phyloP scores from a whole-genome alignment of 2,797 vertebrate species.

The Tangara arthus region DNA sequence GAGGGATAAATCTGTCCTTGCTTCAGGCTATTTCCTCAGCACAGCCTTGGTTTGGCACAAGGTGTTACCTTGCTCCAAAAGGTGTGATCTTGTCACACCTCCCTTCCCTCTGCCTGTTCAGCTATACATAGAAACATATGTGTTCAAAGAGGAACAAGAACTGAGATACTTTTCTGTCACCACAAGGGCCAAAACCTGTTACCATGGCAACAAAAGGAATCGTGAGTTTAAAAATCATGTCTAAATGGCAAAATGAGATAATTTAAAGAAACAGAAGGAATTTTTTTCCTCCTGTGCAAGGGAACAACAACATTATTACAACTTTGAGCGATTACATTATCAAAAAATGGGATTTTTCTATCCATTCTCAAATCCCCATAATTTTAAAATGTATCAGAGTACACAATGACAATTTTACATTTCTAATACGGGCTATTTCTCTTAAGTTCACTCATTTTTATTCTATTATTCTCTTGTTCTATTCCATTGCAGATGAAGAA shows the following conservation, averaged over 20 bases:
- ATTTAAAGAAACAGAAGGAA: slow-evolving; percentile 67
- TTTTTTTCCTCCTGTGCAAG: not conserved
- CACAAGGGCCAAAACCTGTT: slow-evolving; percentile 73
- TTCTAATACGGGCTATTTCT: not conserved
- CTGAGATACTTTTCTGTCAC: slow-evolving; percentile 72
- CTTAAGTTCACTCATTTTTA: not conserved
- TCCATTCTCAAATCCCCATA: not conserved
- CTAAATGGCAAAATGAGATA: slow-evolving; percentile 74
- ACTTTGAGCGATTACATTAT: not conserved
- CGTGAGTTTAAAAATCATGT: slow-evolving; percentile 73
- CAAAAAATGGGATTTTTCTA: slow-evolving; percentile 1
- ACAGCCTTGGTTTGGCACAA: slow-evolving; percentile 28
- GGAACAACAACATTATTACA: not conserved
- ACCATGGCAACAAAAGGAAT: slow-evolving; percentile 72
- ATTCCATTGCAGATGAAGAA: not conserved
- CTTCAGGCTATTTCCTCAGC: slow-evolving; percentile 51
- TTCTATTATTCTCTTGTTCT: not conserved
- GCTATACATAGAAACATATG: slow-evolving; percentile 63
- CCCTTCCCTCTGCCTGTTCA: slow-evolving; percentile 36
- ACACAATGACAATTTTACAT: not conserved
- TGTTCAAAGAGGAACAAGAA: slow-evolving; percentile 69
- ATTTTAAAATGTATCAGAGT: not conserved
- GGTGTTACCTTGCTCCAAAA: slow-evolving; percentile 61
- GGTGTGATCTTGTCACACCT: slow-evolving; percentile 52
- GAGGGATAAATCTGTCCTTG: slow-evolving; percentile 57